Conservation (phyloP, 1,140 invertebrate species). For the Zaprionus capensis region DNA sequence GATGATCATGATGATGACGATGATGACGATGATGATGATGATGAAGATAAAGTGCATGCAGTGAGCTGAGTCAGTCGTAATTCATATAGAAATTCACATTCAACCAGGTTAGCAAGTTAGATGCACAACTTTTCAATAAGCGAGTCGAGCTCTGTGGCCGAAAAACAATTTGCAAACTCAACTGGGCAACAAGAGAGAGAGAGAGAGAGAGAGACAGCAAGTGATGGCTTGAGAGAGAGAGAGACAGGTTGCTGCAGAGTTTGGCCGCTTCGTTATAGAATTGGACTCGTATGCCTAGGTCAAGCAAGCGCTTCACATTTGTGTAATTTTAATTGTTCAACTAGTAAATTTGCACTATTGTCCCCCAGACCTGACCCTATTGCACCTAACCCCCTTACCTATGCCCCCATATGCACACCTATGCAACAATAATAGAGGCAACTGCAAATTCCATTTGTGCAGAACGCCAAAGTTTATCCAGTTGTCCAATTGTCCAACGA, state of each 20-base stretch:
- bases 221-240: not conserved
- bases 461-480: conserved; percentile 52
- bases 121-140: conserved; percentile 73
- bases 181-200: not conserved
- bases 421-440: conserved; percentile 42
- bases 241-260: conserved; percentile 16
- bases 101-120: conserved; percentile 45
- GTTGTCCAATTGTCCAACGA: conserved; percentile 15
- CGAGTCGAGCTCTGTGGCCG: conserved; percentile 56
- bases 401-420: not conserved
- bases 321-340: conserved; percentile 65
- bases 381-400: not conserved
- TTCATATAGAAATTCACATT: conserved; percentile 58
- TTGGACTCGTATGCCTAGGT: conserved; percentile 59
- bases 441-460: conserved; percentile 51
- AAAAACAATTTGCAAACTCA: conserved; percentile 57
- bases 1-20: conserved; percentile 12
- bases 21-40: conserved; percentile 21
- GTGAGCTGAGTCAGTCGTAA: conserved; percentile 38
- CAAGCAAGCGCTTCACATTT: conserved; percentile 42
- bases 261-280: conserved; percentile 62
- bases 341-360: conserved; percentile 46
- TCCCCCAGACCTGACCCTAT: not conserved
- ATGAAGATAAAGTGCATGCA: conserved; percentile 62
- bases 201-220: not conserved